phyloP scores from a whole-genome alignment of 2,113 vertebrate genomes.

The Tretioscincus oriximinensis region DNA sequence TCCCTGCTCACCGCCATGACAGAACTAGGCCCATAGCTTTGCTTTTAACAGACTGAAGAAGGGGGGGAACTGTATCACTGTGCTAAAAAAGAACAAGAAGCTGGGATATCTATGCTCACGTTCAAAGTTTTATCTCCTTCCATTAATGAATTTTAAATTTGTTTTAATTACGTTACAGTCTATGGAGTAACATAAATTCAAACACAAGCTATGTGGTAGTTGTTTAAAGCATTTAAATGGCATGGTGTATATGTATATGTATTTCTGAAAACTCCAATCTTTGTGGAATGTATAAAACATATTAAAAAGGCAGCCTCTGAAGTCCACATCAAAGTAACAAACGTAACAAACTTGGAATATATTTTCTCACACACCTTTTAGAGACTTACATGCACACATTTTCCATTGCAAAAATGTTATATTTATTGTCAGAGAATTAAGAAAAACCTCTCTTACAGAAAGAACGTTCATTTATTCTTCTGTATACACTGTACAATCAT shows the following conservation, averaged over 20 bases:
- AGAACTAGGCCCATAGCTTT: constrained; percentile 75
- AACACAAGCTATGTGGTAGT: constrained; percentile 20
- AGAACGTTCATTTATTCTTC: not conserved
- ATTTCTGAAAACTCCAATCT: constrained; percentile 49
- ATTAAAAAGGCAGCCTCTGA: constrained; percentile 37
- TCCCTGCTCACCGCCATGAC: constrained; percentile 76
- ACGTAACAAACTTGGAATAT: constrained; percentile 32
- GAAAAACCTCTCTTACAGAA: constrained; percentile 2
- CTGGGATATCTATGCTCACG: not conserved
- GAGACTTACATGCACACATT: not conserved
- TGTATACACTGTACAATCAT: not conserved
- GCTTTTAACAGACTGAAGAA: constrained; percentile 55
- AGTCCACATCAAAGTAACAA: constrained; percentile 40
- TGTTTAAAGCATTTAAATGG: constrained; percentile 49
- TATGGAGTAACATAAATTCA: constrained; percentile 25
- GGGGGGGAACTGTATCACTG: constrained; percentile 27
- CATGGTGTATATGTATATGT: constrained; percentile 3
- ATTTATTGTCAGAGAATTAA: constrained; percentile 25
- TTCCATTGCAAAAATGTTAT: constrained; percentile 28
- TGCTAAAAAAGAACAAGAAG: constrained; percentile 47
- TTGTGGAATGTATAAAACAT: constrained; percentile 26
- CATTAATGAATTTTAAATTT: constrained; percentile 53
- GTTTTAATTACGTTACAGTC: constrained; percentile 44
- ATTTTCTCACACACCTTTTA: constrained; percentile 42
- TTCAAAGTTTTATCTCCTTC: constrained; percentile 37